A percentile compares a stretch with the other conserved stretches of the same genome.
Conservation (phyloP, 2,888 invertebrate species). For the Nasonovia ribisnigri region DNA sequence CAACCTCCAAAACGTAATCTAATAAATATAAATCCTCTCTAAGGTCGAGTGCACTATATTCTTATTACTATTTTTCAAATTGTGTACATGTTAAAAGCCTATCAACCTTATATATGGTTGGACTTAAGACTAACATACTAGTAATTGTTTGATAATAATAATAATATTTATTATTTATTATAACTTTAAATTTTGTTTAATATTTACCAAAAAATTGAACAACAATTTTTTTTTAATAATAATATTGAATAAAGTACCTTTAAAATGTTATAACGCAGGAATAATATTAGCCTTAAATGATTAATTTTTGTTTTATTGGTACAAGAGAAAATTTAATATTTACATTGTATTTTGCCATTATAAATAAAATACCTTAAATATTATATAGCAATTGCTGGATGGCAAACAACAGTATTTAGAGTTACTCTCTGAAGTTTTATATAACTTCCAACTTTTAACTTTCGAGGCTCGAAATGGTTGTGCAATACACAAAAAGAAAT, state of each 20-base stretch:
- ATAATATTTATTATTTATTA: neutral
- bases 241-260: too few species aligned
- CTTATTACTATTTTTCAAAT: constrained; percentile 6
- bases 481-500: neutral
- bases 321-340: neutral
- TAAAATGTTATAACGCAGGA: too few species aligned
- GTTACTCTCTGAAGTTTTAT: neutral
- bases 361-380: neutral
- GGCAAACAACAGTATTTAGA: neutral
- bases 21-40: constrained; percentile 1
- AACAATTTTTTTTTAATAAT: neutral
- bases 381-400: neutral
- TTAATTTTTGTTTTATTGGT: neutral
- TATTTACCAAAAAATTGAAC: neutral
- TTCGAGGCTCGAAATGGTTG: neutral
- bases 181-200: neutral
- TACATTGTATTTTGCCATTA: neutral
- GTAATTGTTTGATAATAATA: neutral
- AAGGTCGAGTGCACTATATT: neutral
- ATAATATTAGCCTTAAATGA: neutral
- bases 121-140: neutral
- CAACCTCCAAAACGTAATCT: constrained; percentile 1
- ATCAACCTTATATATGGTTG: neutral
- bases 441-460: neutral
- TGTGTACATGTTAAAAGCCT: neutral